Base-by-base conservation (phyloP, 2,113 vertebrate species). In the Gambusia holbrooki region DNA sequence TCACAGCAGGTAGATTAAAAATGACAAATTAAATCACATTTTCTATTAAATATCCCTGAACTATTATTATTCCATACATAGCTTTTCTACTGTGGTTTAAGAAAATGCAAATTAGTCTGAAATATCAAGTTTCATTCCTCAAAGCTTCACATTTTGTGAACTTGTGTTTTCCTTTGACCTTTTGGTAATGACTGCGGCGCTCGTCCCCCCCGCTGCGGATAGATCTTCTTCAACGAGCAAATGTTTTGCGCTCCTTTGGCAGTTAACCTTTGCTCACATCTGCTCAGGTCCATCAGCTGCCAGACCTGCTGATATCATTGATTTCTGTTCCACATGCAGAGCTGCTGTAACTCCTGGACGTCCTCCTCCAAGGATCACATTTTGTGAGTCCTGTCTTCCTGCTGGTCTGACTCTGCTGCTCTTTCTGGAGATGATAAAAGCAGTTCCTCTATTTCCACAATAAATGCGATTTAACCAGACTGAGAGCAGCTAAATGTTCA, bases 201-300 rank as follows among this genome's bases (percentile, higher is more conserved):
- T 63, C 14, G 3, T 9, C 30, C 0, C n/a, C 84, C 45, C 73
- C 15, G 64, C 86, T 68, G 86, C 11, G 77, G 27, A 22, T 33
- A 73, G 66, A 51, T 85, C 84, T 80, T 76, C 76, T 70, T 86
- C 81, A 78, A 67, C n/a, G 13, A 51, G 77, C 17, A 25, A 76
- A 79, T 76, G 80, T 84, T 82, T 79, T 74, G 79, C 81, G 2
- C 14, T 65, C 79, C 79, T 79, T 87, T 89, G 88, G 87, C 89
- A 82, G 74, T 77, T 90, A 75, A 89, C 88, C 88, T 91, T 90
- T 87, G 74, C 89, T 84, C 60, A 78, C 86, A 81, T 84, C 84
- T 85, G 86, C 82, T 82, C 28, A 0, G 51, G 32, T 74, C 64
- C 73, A 58, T 51, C 32, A 19, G 77, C 83, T 83, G 79, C 83